Evolutionary conservation across 2,797 vertebrate species (phyloP), one percentile per base, ranked within the genome.

Genomic region (Melanotaenia nigrans): DNA sequence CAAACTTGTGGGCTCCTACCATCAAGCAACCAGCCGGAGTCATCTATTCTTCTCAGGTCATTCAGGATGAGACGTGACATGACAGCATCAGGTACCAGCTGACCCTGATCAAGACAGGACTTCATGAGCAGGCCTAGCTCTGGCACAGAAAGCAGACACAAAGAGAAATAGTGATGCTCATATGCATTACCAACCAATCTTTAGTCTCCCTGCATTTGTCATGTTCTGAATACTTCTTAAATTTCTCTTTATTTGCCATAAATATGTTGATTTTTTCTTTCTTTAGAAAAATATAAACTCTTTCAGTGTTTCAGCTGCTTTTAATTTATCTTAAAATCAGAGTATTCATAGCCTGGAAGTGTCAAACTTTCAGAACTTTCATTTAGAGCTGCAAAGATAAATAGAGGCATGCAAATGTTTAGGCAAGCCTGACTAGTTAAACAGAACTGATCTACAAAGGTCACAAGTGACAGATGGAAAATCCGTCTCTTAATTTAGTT

Each of bases 61-160:
- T 82, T 90, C 65, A 99, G 90, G 87, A 97, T 94, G 73, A 99
- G 92, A 10, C 90, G 95, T 22, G 97, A 97, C 78, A 99, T 99
- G 88, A 99, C 92, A 20, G 96, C 95, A 87, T 99, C 98, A 8
- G 98, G 98, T 64, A 98, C 96, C 89, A 99, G 94, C 88, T 91
- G 95, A 76, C 98, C 98, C 90, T 96, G 95, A 86, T 97, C 96
- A 42, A 99, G 97, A 72, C 96, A 98, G 13, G 96, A 94, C 90
- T 97, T 99, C 90, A 97, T 96, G 90, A 99, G 79, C 61, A 97
- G 92, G 54, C 98, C 98, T 45, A 99, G 92, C 88, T 97, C 98
- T 99, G 90, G 4, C 14, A 61, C 55, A 65, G 51, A 61, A 82
- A 22, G 47, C 18, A 40, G 1, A 57, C 0, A 40, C 4, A 51